Conservation (phyloP, 2,888 invertebrate genomes). For the Volucella inflata region DNA sequence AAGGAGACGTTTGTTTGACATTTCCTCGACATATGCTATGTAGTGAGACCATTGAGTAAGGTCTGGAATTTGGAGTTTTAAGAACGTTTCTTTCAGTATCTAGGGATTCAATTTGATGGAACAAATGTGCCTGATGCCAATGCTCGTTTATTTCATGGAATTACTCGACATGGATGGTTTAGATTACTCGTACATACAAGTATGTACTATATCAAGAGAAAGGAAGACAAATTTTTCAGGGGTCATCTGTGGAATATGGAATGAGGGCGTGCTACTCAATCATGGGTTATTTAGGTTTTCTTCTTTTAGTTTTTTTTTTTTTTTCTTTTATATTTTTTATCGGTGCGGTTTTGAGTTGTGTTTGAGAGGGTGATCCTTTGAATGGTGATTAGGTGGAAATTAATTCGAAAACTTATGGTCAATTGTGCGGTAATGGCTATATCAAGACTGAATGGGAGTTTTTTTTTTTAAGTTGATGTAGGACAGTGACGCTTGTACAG, state of each 20-base stretch:
- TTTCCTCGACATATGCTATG: conserved; percentile 69
- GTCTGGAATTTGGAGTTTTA: conserved; percentile 35
- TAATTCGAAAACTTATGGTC: conserved; percentile 57
- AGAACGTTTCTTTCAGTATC: conserved; percentile 3
- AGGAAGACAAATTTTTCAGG: conserved; percentile 38
- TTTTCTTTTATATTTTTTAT: conserved; percentile 25
- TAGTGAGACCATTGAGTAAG: conserved; percentile 50
- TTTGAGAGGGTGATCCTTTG: conserved; percentile 42
- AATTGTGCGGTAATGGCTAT: conserved; percentile 60
- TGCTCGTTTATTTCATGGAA: conserved; percentile 55
- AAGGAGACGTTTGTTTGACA: conserved; percentile 65
- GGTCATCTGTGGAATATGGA: conserved; percentile 70
- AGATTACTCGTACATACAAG: conserved; percentile 20
- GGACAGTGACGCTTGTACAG: too few species aligned
- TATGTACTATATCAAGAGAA: neutral
- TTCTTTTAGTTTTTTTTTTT: conserved; percentile 36
- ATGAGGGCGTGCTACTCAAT: conserved; percentile 64
- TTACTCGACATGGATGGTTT: conserved; percentile 66
- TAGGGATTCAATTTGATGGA: conserved; percentile 51
- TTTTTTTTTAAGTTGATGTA: too few species aligned
- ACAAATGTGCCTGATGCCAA: conserved; percentile 64
- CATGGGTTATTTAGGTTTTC: conserved; percentile 36
- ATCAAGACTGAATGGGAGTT: conserved; percentile 17
- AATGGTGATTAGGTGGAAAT: conserved; percentile 57
- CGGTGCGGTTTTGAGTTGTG: conserved; percentile 40